Conservation (phyloP, 2,113 vertebrate species). For the Fulmarus glacialis region DNA sequence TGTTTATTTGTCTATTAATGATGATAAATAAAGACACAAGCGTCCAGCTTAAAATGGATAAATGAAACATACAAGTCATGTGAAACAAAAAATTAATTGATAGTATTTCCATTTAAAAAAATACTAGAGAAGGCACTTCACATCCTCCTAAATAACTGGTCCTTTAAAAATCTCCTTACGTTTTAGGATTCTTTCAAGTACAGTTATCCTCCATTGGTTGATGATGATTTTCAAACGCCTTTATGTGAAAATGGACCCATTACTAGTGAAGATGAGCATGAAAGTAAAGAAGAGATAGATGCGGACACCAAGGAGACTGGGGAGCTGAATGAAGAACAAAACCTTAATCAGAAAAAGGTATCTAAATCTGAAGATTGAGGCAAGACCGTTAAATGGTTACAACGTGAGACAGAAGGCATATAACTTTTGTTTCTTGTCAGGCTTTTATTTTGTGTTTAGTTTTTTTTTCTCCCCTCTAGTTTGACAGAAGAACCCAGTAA, state of each 20-base stretch:
- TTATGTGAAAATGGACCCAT: constrained; percentile 92
- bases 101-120: background rate
- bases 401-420: background rate
- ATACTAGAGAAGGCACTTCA: background rate
- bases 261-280: constrained; percentile 89
- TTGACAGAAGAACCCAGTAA: background rate
- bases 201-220: constrained; percentile 94
- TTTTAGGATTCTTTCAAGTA: constrained; percentile 93
- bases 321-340: constrained; percentile 84
- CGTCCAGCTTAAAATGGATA: background rate
- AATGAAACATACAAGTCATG: background rate
- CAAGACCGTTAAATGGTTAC: background rate
- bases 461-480: background rate
- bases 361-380: background rate
- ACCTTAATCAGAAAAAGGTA: constrained; percentile 89
- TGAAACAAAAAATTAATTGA: background rate
- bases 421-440: background rate
- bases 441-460: background rate
- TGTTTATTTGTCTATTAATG: background rate
- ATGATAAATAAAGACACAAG: background rate
- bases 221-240: constrained; percentile 96
- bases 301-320: constrained; percentile 82
- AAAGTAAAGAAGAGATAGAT: constrained; percentile 89
- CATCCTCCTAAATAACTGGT: background rate
- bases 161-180: background rate